These are phyloP conservation scores for Diarsia brunnea DNA, from an alignment of 2,888 invertebrate species.

Conservation along the genomic window DNA sequence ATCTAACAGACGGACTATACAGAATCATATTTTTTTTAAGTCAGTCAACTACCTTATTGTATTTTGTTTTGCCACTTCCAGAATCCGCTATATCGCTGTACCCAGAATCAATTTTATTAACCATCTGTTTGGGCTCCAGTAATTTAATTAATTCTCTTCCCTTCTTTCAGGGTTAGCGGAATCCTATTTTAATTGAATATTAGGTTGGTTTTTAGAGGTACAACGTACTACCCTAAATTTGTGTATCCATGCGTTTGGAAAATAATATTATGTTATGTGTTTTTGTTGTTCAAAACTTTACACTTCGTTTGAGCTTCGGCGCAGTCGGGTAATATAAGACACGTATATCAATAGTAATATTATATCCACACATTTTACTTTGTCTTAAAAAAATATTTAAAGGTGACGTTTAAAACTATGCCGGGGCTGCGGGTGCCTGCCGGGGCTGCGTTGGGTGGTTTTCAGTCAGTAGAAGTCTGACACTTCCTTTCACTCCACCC, in stretches of 20 bases:
- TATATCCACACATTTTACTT: no score
- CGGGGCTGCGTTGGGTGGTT: no score
- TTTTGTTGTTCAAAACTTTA: not conserved
- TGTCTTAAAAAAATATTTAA: no score
- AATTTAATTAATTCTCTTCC: constrained; percentile 71
- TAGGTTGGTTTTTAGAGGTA: constrained; percentile 55
- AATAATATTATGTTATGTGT: constrained; percentile 6
- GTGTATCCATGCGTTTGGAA: not conserved
- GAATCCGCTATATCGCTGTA: constrained; percentile 40
- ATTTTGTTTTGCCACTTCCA: constrained; percentile 45
- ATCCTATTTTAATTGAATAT: constrained; percentile 70
- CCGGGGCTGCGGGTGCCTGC: no score
- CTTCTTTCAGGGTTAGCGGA: constrained; percentile 61
- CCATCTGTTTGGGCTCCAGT: constrained; percentile 72
- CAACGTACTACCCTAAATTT: constrained; percentile 32
- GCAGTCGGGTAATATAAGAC: not conserved
- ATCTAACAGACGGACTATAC: no score
- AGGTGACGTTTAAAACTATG: no score
- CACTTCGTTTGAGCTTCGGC: not conserved
- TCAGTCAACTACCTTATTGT: no score
- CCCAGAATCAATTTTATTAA: constrained; percentile 73
- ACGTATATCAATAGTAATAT: no score
- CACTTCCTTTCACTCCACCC: no score
- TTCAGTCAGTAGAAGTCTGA: no score
- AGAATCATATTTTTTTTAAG: no score